Evolutionary conservation across 2,797 vertebrate species (phyloP).

Genomic region (Forpus xanthops): DNA sequence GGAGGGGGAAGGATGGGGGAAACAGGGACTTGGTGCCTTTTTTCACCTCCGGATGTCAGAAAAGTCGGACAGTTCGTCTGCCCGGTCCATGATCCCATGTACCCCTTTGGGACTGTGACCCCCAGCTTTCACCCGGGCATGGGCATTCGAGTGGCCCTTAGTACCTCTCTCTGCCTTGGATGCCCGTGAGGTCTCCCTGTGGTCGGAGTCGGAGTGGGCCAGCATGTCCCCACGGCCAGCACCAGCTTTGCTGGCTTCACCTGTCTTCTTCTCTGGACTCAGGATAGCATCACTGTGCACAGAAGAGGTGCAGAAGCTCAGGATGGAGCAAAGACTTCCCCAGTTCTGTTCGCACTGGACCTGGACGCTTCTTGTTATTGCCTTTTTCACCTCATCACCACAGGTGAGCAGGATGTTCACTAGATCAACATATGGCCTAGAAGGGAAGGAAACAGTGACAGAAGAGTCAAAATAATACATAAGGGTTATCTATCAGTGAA

Average conservation of each 20-base stretch:
- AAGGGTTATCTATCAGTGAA: not conserved
- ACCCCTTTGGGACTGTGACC: slow-evolving; percentile 80
- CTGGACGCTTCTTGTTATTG: slow-evolving; percentile 89
- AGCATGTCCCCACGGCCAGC: slow-evolving; percentile 65
- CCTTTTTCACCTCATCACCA: slow-evolving; percentile 94
- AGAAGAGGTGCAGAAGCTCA: slow-evolving; percentile 88
- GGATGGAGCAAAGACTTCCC: slow-evolving; percentile 94
- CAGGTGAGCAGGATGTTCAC: slow-evolving; percentile 95
- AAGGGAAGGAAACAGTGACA: not conserved
- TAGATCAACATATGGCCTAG: slow-evolving; percentile 93
- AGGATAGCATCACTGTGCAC: slow-evolving; percentile 63
- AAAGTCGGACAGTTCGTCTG: slow-evolving; percentile 86
- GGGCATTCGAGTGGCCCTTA: slow-evolving; percentile 79
- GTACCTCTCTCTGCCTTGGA: slow-evolving; percentile 84
- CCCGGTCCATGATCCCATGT: slow-evolving; percentile 79
- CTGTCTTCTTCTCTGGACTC: slow-evolving; percentile 47
- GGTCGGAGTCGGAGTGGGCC: slow-evolving; percentile 74
- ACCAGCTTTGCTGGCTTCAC: slow-evolving; percentile 45
- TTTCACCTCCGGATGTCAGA: slow-evolving; percentile 96
- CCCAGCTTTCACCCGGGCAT: slow-evolving; percentile 75
- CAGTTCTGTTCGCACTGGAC: slow-evolving; percentile 96
- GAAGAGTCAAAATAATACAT: not conserved
- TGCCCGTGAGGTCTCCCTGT: slow-evolving; percentile 75
- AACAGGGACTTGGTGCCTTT: not conserved
- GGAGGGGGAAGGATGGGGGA: slow-evolving; percentile 24